These are phyloP conservation scores for Altica lythri DNA, from an alignment of 2,888 invertebrate species.

Conservation along the genomic window DNA sequence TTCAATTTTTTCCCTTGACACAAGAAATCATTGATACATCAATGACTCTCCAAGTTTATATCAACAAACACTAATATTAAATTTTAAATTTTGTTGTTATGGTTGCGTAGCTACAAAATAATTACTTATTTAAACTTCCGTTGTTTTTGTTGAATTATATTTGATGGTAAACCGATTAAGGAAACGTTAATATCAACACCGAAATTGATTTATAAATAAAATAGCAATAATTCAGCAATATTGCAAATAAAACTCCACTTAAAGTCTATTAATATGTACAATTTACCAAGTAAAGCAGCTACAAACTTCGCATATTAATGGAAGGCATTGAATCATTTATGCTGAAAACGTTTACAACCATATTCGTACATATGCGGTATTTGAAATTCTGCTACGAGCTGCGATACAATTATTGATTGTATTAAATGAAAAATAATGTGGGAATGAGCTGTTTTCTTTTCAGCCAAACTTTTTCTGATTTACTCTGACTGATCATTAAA, in stretches of 20 bases:
- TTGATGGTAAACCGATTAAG: not conserved
- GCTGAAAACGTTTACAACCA: constrained; percentile 37
- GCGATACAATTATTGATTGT: constrained; percentile 28
- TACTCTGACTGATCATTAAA: no score
- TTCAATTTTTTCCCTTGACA: constrained; percentile 2
- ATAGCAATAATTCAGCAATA: constrained; percentile 31
- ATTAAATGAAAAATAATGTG: constrained; percentile 26
- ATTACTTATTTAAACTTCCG: no score
- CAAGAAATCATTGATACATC: constrained; percentile 12
- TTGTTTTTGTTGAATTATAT: no score
- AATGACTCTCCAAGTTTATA: no score
- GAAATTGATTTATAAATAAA: constrained; percentile 27
- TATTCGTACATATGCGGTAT: constrained; percentile 36
- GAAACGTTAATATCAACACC: constrained; percentile 16
- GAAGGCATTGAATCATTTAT: constrained; percentile 35
- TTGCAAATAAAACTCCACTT: constrained; percentile 35
- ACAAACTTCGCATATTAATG: constrained; percentile 43
- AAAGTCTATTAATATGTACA: constrained; percentile 42
- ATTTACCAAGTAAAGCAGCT: constrained; percentile 42
- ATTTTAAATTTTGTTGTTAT: no score
- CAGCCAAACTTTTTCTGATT: not conserved
- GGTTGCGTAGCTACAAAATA: no score
- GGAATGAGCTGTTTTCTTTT: constrained; percentile 16
- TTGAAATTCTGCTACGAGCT: constrained; percentile 32
- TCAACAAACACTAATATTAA: no score